These are phyloP conservation scores for Laothoe populi DNA, from an alignment of 2,888 invertebrate genomes.

Conservation along the genomic window DNA sequence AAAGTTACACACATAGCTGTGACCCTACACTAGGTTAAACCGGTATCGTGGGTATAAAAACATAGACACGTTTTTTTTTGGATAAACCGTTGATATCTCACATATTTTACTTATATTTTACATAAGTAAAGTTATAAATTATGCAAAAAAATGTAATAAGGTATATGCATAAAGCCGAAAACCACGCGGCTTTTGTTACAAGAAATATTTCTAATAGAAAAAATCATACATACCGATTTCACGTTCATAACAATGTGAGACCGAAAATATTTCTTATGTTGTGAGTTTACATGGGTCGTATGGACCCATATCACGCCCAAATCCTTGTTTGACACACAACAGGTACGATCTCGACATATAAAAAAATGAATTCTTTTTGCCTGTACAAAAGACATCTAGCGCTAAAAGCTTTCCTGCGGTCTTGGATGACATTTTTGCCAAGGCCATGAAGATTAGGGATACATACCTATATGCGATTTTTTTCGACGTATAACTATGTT, in stretches of 20 bases:
- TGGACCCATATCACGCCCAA: conserved; percentile 52
- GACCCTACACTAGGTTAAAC: no score
- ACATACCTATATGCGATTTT: not conserved
- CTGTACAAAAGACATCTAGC: conserved; percentile 8
- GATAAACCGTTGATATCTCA: no score
- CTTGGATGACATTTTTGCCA: conserved; percentile 18
- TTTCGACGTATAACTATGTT: conserved; percentile 1
- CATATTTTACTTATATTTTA: no score
- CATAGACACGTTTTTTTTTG: no score
- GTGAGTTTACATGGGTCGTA: conserved; percentile 46
- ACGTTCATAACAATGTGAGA: conserved; percentile 37
- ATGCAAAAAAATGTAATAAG: no score
- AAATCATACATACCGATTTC: not conserved
- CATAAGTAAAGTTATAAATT: no score
- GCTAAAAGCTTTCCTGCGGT: conserved; percentile 23
- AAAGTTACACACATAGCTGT: no score
- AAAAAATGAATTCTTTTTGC: conserved; percentile 24
- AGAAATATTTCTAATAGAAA: no score
- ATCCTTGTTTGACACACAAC: conserved; percentile 47
- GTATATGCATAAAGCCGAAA: no score
- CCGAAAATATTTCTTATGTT: conserved; percentile 46
- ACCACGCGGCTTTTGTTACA: no score
- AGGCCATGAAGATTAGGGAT: conserved; percentile 1
- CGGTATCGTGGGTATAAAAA: no score
- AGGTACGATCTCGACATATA: conserved; percentile 25